These are phyloP conservation scores for Tenthredo amoena DNA, from an alignment of 2,888 invertebrate species.

Conservation along the genomic window DNA sequence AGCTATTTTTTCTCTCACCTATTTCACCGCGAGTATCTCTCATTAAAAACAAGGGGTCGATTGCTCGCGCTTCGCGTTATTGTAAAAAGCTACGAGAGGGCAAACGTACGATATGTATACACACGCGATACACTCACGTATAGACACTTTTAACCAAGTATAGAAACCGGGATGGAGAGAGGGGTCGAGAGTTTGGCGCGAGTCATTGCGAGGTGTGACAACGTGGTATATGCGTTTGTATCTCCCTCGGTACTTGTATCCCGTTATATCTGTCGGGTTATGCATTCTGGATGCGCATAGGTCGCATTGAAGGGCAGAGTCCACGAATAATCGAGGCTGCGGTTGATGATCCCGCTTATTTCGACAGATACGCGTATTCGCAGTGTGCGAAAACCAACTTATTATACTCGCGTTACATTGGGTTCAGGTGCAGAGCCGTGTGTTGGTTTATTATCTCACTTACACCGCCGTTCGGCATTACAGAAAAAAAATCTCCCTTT, in stretches of 20 bases:
- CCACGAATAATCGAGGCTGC: slow-evolving; percentile 51
- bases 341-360: slow-evolving; percentile 29
- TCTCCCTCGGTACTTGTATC: slow-evolving; percentile 65
- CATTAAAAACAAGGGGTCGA: slow-evolving; percentile 77
- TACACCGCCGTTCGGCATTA: slow-evolving; percentile 3
- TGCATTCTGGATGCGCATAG: slow-evolving; percentile 31
- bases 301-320: slow-evolving; percentile 47
- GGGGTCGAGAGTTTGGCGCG: slow-evolving; percentile 48
- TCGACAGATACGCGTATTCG: slow-evolving; percentile 28
- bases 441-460: background rate
- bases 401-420: slow-evolving; percentile 39
- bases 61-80: slow-evolving; percentile 72
- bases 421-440: background rate
- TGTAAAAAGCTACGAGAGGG: slow-evolving; percentile 65
- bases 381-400: background rate
- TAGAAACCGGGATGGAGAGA: slow-evolving; percentile 1
- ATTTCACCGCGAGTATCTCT: slow-evolving; percentile 66
- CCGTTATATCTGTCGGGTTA: slow-evolving; percentile 35
- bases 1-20: slow-evolving; percentile 47
- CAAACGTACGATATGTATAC: slow-evolving; percentile 7
- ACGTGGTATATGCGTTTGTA: slow-evolving; percentile 78
- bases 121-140: background rate
- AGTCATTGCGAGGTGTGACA: slow-evolving; percentile 78
- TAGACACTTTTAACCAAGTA: slow-evolving; percentile 35
- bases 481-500: slow-evolving; percentile 22